Evolutionary conservation across 2,113 vertebrate species (phyloP).

Genomic region (Pygoscelis antarcticus): DNA sequence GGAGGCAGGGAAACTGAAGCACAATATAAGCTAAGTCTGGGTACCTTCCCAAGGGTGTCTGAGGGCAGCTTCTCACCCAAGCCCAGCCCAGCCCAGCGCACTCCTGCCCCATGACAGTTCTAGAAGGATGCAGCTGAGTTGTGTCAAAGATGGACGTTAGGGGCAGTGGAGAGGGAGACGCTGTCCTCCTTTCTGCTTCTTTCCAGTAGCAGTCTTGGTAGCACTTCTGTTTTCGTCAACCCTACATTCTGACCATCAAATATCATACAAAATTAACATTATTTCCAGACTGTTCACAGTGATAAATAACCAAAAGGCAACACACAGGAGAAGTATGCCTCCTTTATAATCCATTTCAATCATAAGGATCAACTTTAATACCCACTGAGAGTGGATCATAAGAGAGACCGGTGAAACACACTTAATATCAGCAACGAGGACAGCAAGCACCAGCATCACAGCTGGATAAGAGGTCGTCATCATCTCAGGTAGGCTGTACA

Average conservation of each 20-base stretch:
- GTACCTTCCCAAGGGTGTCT: not conserved
- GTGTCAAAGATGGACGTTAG: not conserved
- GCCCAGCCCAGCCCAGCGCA: not conserved
- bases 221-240: not conserved
- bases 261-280: not conserved
- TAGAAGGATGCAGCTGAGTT: not conserved
- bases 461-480: not conserved
- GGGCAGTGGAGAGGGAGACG: not conserved
- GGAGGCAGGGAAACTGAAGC: not conserved
- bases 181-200: not conserved
- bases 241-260: not conserved
- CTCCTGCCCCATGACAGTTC: not conserved
- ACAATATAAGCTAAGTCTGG: not conserved
- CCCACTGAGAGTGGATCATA: not conserved
- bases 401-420: not conserved
- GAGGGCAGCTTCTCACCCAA: not conserved
- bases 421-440: not conserved
- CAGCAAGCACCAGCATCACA: not conserved
- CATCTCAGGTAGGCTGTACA: not conserved
- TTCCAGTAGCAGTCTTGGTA: not conserved
- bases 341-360: not conserved
- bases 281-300: not conserved
- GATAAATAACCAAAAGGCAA: not conserved
- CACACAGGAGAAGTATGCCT: not conserved
- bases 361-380: not conserved